phyloP scores from a whole-genome alignment of 2,888 invertebrate species.

The Drosophila nigricruria region DNA sequence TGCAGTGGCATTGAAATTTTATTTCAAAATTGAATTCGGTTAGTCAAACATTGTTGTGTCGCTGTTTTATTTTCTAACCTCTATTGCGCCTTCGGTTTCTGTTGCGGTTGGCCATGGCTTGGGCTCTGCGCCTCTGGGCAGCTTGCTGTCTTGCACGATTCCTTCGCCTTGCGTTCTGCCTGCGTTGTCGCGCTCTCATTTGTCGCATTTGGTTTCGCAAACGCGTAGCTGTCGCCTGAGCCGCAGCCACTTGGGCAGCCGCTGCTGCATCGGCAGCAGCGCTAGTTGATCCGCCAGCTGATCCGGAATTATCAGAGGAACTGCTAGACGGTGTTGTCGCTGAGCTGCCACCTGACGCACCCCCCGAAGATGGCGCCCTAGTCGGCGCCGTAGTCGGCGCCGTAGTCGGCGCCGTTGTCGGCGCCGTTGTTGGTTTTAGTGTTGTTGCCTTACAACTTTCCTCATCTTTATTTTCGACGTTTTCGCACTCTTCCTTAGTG shows the following conservation, averaged over 20 bases:
- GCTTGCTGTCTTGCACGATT: not conserved
- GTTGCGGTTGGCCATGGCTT: not conserved
- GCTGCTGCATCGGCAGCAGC: too few relatives aligned
- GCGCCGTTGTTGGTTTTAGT: rapidly evolving
- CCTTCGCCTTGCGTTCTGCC: not conserved
- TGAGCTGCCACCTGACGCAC: not conserved
- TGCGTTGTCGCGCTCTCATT: not conserved
- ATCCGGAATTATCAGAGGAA: not conserved
- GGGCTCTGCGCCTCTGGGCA: not conserved
- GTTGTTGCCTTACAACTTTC: not conserved
- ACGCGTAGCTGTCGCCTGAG: not conserved
- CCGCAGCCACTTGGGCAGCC: conserved; percentile 1
- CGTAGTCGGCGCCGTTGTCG: not conserved
- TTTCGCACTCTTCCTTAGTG: not conserved
- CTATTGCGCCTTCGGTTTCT: not conserved
- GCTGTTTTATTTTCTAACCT: not conserved
- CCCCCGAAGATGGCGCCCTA: too few relatives aligned
- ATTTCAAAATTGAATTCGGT: not conserved
- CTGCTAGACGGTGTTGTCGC: not conserved
- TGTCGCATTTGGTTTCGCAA: not conserved
- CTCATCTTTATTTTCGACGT: not conserved
- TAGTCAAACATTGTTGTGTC: not conserved
- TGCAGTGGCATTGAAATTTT: not conserved
- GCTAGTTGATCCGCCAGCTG: not conserved
- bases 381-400: rapidly evolving